phyloP scores from a whole-genome alignment of 2,888 invertebrate genomes.

The Odontomyia ornata region DNA sequence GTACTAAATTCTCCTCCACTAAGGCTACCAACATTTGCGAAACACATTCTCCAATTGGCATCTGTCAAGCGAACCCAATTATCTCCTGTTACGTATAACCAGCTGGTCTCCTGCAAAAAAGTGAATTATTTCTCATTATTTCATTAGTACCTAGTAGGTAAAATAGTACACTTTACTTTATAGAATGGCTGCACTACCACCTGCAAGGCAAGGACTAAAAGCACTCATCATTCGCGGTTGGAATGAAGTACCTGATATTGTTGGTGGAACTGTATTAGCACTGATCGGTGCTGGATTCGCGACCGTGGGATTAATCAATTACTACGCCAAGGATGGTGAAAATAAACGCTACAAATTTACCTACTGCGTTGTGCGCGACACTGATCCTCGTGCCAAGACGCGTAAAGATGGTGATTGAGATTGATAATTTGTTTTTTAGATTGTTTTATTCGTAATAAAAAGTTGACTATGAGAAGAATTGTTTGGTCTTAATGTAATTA shows the following conservation, averaged over 20 bases:
- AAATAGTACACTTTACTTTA: no score
- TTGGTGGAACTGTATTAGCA: slow-evolving; percentile 70
- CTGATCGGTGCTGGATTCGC: slow-evolving; percentile 70
- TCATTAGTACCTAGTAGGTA: no score
- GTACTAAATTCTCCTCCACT: background rate
- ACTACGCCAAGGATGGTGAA: slow-evolving; percentile 70
- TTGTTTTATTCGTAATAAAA: slow-evolving; percentile 36
- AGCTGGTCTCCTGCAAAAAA: background rate
- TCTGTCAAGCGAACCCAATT: background rate
- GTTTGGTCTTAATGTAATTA: slow-evolving; percentile 3
- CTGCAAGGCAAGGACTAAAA: slow-evolving; percentile 57
- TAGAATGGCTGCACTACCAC: slow-evolving; percentile 52
- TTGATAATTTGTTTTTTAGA: slow-evolving; percentile 13
- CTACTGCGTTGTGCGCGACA: slow-evolving; percentile 73
- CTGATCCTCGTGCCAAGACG: slow-evolving; percentile 71
- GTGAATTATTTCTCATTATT: background rate
- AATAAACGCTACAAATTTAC: slow-evolving; percentile 72
- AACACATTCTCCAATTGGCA: background rate
- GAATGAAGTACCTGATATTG: slow-evolving; percentile 77
- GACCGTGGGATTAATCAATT: slow-evolving; percentile 65
- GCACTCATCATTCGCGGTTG: slow-evolving; percentile 64
- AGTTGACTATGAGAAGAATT: background rate
- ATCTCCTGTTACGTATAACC: slow-evolving; percentile 30
- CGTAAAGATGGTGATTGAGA: slow-evolving; percentile 64
- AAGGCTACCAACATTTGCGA: background rate